phyloP scores from a whole-genome alignment of 1,140 invertebrate species.

The Sarcophaga bullata region DNA sequence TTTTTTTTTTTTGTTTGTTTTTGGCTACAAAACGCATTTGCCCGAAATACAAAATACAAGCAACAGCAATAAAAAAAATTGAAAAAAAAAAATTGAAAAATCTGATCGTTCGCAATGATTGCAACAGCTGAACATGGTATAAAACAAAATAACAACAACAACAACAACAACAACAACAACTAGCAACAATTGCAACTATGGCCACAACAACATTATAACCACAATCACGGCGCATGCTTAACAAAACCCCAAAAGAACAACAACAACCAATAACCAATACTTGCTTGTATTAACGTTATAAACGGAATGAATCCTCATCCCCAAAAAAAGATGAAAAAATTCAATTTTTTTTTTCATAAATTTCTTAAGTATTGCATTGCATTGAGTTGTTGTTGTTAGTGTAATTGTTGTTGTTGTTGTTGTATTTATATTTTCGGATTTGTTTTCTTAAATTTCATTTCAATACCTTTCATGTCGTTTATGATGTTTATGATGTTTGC shows the following conservation, averaged over 20 bases:
- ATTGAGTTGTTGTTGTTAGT: conserved; percentile 1
- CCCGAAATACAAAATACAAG: background rate
- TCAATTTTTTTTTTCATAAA: no score
- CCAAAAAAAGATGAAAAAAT: background rate
- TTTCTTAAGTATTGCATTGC: background rate
- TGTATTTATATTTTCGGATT: background rate
- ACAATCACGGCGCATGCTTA: conserved; percentile 37
- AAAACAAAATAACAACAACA: conserved; percentile 18
- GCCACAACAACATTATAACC: conserved; percentile 16
- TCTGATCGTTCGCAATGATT: conserved; percentile 30
- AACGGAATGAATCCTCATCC: conserved; percentile 18
- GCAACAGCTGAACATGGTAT: conserved; percentile 39
- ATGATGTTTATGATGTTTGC: conserved; percentile 40
- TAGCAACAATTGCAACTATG: background rate
- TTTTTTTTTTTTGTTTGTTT: background rate
- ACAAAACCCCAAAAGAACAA: conserved; percentile 10
- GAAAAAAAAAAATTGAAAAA: conserved; percentile 5
- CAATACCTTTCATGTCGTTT: conserved; percentile 34
- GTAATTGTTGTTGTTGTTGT: conserved; percentile 14
- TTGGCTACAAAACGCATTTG: conserved; percentile 31
- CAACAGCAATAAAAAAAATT: background rate
- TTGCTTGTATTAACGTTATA: background rate
- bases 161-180: background rate
- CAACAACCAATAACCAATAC: background rate
- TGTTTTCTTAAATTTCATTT: conserved; percentile 20